Evolutionary conservation across 2,888 invertebrate genomes (phyloP), one percentile per base, ranked within the genome.

Genomic region (Netelia virgata): DNA sequence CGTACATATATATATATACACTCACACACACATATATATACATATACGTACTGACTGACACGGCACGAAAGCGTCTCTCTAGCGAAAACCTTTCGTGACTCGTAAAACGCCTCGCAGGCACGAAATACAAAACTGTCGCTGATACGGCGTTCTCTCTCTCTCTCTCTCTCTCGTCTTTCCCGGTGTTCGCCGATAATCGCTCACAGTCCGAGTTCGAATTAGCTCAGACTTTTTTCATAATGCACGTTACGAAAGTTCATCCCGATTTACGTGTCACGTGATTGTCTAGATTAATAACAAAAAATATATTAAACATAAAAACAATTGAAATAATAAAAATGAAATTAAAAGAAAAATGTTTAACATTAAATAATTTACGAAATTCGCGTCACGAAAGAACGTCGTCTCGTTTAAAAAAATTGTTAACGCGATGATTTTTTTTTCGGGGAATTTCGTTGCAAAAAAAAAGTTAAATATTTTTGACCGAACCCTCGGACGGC

Each of bases 21-120:
- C 14, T 2, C 1, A 14, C n/a, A 14, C 11, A 20, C 5, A 63
- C 3, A 43, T 43, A 2, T 43, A 43, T 43, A 47, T 47, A 47
- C 14, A 47, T 14, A 47, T 47, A 14, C 16, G 18, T 18, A 20
- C n/a, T 70, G 66, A 61, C 28, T 66, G 47, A 28, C 80, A 57
- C 36, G 73, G 20, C 55, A 43, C 64, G 53, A 64, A 9, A 77
- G 50, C 41, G 43, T 66, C 53, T 73, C 61, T 47, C 18, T 20
- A 28, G 28, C 47, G 43, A 64, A 23, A 78, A 72, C 53, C 83
- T 83, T 69, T 74, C 79, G 74, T 79, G 74, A 61, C 83, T 83
- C 74, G 68, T 55, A 70, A 83, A 74, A 68, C 68, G 28, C 16
- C 55, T 36, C 47, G 74, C 41, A 73, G 47, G 47, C 47, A 47